These are phyloP conservation scores for Brachystomella parvula DNA, from an alignment of 1,140 invertebrate genomes.

Conservation along the genomic window DNA sequence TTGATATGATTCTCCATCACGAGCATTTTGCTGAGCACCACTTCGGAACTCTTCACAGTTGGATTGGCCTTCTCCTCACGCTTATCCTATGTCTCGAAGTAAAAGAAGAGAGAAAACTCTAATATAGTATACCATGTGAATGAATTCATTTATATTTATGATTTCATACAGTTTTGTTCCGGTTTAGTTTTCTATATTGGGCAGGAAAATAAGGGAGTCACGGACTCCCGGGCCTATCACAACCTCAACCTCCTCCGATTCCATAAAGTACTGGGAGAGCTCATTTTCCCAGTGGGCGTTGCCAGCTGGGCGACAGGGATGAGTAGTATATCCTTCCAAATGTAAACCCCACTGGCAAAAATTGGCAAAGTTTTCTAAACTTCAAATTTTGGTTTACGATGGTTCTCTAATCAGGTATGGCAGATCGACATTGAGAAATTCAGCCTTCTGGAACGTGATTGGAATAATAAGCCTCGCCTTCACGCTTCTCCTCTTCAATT, in stretches of 20 bases:
- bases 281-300: not conserved
- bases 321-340: not conserved
- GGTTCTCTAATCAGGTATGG: not conserved
- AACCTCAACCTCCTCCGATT: not conserved
- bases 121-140: not conserved
- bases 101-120: not conserved
- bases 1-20: not conserved
- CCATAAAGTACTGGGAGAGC: not conserved
- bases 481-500: not conserved
- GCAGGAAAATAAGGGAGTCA: not conserved
- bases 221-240: no score
- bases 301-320: not conserved
- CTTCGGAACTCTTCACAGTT: conserved; percentile 4
- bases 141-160: not conserved
- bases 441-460: not conserved
- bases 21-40: not conserved
- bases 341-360: not conserved
- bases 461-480: not conserved
- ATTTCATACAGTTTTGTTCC: not conserved
- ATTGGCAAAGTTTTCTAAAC: not conserved
- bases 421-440: not conserved
- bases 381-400: not conserved
- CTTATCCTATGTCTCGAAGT: not conserved
- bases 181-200: not conserved
- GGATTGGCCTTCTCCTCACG: not conserved